Percentiles rank a stretch among this genome's conserved stretches.
phyloP scores from a whole-genome alignment of 2,113 vertebrate species.

The Pardalotus punctatus region DNA sequence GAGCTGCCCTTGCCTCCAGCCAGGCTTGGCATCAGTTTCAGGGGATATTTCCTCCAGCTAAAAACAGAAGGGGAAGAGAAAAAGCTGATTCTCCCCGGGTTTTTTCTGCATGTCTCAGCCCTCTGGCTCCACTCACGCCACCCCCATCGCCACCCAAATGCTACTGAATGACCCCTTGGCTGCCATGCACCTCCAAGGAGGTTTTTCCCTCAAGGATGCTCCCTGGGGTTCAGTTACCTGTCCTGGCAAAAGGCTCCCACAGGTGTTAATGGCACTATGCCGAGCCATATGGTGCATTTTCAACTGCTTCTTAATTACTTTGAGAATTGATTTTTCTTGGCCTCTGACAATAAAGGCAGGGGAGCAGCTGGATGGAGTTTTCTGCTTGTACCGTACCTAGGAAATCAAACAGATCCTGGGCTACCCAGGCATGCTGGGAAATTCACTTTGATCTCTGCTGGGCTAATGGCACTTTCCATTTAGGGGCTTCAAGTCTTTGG shows the following conservation, averaged over 20 bases:
- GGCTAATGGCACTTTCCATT: background rate
- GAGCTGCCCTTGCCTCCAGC: background rate
- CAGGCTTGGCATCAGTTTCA: background rate
- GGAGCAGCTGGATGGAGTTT: slow-evolving; percentile 29
- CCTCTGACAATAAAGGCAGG: background rate
- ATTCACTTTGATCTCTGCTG: background rate
- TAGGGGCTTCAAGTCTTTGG: background rate
- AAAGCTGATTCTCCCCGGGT: background rate
- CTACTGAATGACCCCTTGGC: background rate
- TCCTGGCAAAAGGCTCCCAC: background rate
- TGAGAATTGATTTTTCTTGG: slow-evolving; percentile 1
- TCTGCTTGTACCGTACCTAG: fast-evolving
- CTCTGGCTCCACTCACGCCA: background rate
- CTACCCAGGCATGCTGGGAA: background rate
- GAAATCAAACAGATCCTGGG: slow-evolving; percentile 31
- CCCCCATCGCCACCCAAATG: fast-evolving
- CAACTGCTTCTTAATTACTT: background rate
- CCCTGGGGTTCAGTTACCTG: background rate
- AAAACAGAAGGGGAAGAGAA: slow-evolving; percentile 50
- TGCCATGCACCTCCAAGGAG: background rate
- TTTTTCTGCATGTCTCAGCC: background rate
- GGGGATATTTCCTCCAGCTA: slow-evolving; percentile 28
- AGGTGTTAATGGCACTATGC: background rate
- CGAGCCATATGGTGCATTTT: background rate
- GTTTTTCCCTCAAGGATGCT: background rate